Base-by-base conservation (phyloP, 2,113 vertebrate genomes). In the Ascaphus truei region DNA sequence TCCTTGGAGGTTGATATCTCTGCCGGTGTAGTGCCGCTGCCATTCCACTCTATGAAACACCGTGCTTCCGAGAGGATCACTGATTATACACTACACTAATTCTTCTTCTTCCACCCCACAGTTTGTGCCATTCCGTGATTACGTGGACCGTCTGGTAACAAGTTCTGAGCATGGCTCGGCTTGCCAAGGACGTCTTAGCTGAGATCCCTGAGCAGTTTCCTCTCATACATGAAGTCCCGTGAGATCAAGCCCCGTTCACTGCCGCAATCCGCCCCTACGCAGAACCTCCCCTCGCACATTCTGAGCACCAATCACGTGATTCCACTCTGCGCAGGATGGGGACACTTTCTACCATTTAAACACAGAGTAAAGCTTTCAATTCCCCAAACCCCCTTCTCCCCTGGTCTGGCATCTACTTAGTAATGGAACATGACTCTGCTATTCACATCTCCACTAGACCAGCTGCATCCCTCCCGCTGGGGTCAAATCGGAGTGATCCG, bases 101-200 rank as follows among this genome's bases (percentile, higher is more conserved):
- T n/a, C 51, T 53, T 29, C 7, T 58, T 59, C 20, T 36, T 52
- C 3, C 57, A 25, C 72, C 5, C 75, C 53, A 1, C 75, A 99
- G 96, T 98, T 99, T 25, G 96, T 99, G 75, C 96, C 96, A 0
- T 99, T 99, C 85, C 90, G 96, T 68, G 96, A 99, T 82, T 99
- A 98, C 15, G 90, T 98, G 2, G 96, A 99, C 13, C 90, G 93
- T 72, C 94, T 0, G 96, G 96, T 56, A 98, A 97, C 95, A 99
- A 76, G 93, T 99, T 50, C 85, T 97, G 74, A 98, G 96, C 86
- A 99, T 99, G 96, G 96, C 96, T 23, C 90, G 95, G 7, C 85
- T 98, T 79, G 96, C 96, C 36, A 98, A 98, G 74, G 96, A 98
- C 0, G 96, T 98, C 65, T 86, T 99, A 64, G 96, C 95, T 0